A percentile compares a stretch with the other conserved stretches of the same genome.
These are phyloP conservation scores for Watsonalla cultraria DNA, from an alignment of 2,888 invertebrate genomes.

Conservation along the genomic window DNA sequence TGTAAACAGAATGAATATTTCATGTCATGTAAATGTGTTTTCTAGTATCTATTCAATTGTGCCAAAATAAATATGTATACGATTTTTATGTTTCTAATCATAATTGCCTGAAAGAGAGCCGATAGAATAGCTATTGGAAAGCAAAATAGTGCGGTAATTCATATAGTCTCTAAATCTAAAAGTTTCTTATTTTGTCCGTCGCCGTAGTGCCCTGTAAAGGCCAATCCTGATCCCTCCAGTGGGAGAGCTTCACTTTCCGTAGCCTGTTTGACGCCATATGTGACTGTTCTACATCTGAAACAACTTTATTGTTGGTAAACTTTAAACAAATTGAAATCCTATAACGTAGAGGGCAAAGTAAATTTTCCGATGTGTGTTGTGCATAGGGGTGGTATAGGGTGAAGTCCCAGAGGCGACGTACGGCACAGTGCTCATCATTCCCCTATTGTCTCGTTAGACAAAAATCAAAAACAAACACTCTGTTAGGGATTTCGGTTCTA, in stretches of 20 bases:
- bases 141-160: slow-evolving; percentile 1
- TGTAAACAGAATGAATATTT: background rate
- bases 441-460: slow-evolving; percentile 79
- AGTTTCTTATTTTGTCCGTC: slow-evolving; percentile 43
- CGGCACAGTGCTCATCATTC: slow-evolving; percentile 74
- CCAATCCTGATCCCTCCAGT: slow-evolving; percentile 72
- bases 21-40: background rate
- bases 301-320: slow-evolving; percentile 31
- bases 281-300: slow-evolving; percentile 41
- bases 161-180: slow-evolving; percentile 39
- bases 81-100: no score
- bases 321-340: slow-evolving; percentile 41
- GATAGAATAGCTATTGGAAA: no score
- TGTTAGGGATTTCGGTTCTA: slow-evolving; percentile 65
- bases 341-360: slow-evolving; percentile 37
- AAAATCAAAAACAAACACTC: slow-evolving; percentile 78
- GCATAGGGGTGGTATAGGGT: slow-evolving; percentile 60
- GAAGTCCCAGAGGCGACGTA: slow-evolving; percentile 72
- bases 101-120: no score
- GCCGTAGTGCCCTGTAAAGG: slow-evolving; percentile 58
- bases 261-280: slow-evolving; percentile 77
- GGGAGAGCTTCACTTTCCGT: slow-evolving; percentile 70
- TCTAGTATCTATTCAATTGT: background rate
- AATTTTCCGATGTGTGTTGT: slow-evolving; percentile 30
- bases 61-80: no score